phyloP scores from a whole-genome alignment of 2,797 vertebrate genomes.

The Yasuhikotakia modesta region DNA sequence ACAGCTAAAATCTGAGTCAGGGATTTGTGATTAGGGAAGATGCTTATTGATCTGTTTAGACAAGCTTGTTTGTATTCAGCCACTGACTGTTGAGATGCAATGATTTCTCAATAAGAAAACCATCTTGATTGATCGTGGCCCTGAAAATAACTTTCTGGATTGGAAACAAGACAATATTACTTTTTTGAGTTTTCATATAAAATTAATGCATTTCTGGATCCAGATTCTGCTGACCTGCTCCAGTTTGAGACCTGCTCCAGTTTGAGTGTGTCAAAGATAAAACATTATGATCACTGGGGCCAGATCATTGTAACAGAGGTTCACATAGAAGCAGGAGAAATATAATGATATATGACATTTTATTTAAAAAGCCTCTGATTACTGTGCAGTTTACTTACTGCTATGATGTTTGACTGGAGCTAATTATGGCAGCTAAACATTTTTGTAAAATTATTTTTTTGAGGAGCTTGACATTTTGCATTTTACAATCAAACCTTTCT shows the following conservation, averaged over 20 bases:
- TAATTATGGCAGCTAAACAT: slow-evolving; percentile 33
- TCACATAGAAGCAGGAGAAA: slow-evolving; percentile 16
- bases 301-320: slow-evolving; percentile 17
- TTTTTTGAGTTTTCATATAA: slow-evolving; percentile 37
- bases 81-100: slow-evolving; percentile 45
- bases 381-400: slow-evolving; percentile 35
- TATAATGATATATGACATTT: slow-evolving; percentile 38
- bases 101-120: slow-evolving; percentile 47
- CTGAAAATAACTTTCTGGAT: slow-evolving; percentile 33
- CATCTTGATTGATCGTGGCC: slow-evolving; percentile 33
- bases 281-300: slow-evolving; percentile 29
- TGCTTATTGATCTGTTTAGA: slow-evolving; percentile 60
- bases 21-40: slow-evolving; percentile 56
- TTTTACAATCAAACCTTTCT: not conserved
- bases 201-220: slow-evolving; percentile 35
- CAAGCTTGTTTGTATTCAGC: slow-evolving; percentile 36
- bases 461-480: slow-evolving; percentile 28
- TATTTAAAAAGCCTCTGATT: slow-evolving; percentile 42
- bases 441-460: slow-evolving; percentile 23
- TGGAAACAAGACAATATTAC: slow-evolving; percentile 30
- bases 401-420: slow-evolving; percentile 42
- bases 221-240: slow-evolving; percentile 30
- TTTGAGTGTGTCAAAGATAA: slow-evolving; percentile 20
- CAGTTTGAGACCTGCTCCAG: slow-evolving; percentile 18
- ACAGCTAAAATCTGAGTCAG: slow-evolving; percentile 51